Conservation (phyloP, 2,888 invertebrate genomes). For the Ferdinandea cuprea region DNA sequence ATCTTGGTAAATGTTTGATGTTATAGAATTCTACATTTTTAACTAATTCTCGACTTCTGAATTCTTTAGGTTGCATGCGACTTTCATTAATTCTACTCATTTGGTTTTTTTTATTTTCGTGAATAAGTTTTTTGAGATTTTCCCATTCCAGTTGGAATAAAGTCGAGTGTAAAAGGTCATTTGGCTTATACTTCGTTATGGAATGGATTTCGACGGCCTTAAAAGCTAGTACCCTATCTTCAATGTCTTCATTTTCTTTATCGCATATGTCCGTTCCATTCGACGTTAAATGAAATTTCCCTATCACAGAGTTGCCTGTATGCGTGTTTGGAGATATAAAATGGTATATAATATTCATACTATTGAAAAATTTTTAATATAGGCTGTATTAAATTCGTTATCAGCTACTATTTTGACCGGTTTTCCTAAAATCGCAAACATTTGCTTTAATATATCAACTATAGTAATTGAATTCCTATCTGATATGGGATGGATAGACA, state of each 20-base stretch:
- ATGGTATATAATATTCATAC: constrained; percentile 8
- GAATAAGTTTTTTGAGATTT: not conserved
- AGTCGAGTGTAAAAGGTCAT: too few relatives aligned
- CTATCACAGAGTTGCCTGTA: constrained; percentile 36
- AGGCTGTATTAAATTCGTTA: constrained; percentile 41
- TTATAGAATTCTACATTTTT: constrained; percentile 68
- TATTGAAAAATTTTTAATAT: constrained; percentile 19
- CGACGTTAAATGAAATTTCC: constrained; percentile 40
- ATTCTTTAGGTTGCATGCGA: not conserved
- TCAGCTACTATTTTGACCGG: constrained; percentile 27
- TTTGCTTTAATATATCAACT: constrained; percentile 16
- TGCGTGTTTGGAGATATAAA: constrained; percentile 41
- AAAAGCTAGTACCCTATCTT: too few relatives aligned
- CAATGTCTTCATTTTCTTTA: constrained; percentile 28
- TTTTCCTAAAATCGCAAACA: constrained; percentile 25
- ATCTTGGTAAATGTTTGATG: too few relatives aligned
- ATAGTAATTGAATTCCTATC: constrained; percentile 38
- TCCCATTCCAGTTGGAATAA: too few relatives aligned
- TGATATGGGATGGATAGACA: constrained; percentile 12
- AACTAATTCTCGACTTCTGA: constrained; percentile 37
- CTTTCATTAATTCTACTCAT: not conserved
- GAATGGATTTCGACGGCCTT: too few relatives aligned
- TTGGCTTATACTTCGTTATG: too few relatives aligned
- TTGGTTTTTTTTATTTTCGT: not conserved
- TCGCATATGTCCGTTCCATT: constrained; percentile 44